Evolutionary conservation across 2,797 vertebrate species (phyloP), one percentile per base, ranked within the genome.

Genomic region (Molossus molossus): DNA sequence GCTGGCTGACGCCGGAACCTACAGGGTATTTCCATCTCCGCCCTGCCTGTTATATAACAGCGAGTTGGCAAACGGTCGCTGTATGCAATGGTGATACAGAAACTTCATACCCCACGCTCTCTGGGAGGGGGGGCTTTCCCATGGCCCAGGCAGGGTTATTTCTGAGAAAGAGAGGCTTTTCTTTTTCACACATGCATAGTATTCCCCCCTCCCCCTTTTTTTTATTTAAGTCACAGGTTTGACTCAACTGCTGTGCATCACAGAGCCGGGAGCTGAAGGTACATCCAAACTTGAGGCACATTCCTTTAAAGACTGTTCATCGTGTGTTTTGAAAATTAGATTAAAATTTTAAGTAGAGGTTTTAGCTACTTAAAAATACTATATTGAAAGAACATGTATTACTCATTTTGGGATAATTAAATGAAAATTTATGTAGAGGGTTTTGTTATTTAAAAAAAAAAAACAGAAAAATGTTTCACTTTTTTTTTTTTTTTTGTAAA

Each of bases 341-440:
- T 87, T 87, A 53, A 48, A n/a, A 64, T 92, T 87, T 93, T 75
- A 95, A 94, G 55, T 73, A 90, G 20, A 75, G 53, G 21, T 13
- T 53, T 90, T 94, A 69, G 53, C 37, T 82, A 21, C 50, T 84
- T 81, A 65, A 67, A 45, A 45, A 87, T 85, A 48, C 62, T 65
- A 33, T 37, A 91, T 60, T 91, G 18, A 81, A 90, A 86, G n/a
- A 75, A 45, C n/a, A 65, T 10, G 25, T 73, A 21, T 57, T 57
- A 65, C 64, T 67, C n/a, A 20, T 75, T 76, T 83, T 82, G 77
- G 33, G 76, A 62, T 87, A 93, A 69, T n/a, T 50, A 62, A 81
- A 45, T 88, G 77, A 69, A 91, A 85, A 50, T 27, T 27, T 25
- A 73, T 67, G 58, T 73, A 48, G 21, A 93, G 48, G 40, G 27